Base-by-base conservation (phyloP, 2,888 invertebrate genomes). In the Eristalis arbustorum region DNA sequence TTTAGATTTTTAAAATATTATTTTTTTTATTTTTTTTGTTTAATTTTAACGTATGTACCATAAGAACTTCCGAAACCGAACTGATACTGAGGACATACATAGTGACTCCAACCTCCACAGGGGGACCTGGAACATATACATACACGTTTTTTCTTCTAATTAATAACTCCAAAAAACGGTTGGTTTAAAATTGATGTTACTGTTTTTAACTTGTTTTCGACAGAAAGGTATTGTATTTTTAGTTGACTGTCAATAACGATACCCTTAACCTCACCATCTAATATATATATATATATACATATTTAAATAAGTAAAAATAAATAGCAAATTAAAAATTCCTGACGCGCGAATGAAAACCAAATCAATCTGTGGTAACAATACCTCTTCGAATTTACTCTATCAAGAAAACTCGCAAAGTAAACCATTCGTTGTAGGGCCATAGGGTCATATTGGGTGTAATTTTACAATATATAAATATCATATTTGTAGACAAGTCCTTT, bases 51-150 rank as follows among this genome's bases (percentile, higher is more conserved):
- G 90, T 93, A 93, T 94, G 94, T 96, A 98, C 98, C 98, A 98
- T 98, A 95, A 98, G 96, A 94, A 98, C 98, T 96, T 98, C 98
- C 94, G 98, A 98, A 94, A 98, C 97, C 94, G 98, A 98, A 95
- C 98, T 97, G 96, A 98, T 98, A 95, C 97, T 97, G 95, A 98
- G 96, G 94, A 98, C 98, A 95, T 98, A 98, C 96, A 98, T 98
- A 94, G 98, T 98, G 95, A 98, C 97, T 94, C 98, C 98, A 94
- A 98, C 98, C 94, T 97, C 98, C 94, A 98, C 98, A 93, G 98
- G 98, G 94, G 97, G 96, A 96, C 97, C 98, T 98, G 96, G 94
- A 97, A 96, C 92, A 93, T 92, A 93, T 91, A 91, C 90, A 91
- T 89, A 92, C 91, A 91, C 90, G 90, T 88, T 92, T 91, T 91